Conservation (phyloP, 2,888 invertebrate species). For the Bibio marci region DNA sequence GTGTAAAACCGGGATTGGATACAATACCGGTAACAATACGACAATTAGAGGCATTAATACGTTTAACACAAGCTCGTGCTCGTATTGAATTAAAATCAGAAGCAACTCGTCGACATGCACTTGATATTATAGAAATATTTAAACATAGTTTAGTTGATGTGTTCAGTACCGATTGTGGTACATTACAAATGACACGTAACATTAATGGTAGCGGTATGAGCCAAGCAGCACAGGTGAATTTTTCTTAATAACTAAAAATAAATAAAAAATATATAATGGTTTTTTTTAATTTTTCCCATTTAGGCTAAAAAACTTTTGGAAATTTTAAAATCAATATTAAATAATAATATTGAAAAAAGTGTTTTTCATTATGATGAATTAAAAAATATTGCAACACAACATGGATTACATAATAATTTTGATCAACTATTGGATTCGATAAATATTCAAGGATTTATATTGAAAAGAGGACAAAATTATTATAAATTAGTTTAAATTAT, state of each 20-base stretch:
- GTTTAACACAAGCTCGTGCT: slow-evolving; percentile 77
- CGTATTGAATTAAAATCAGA: slow-evolving; percentile 68
- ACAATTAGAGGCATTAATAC: slow-evolving; percentile 75
- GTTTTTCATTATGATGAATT: slow-evolving; percentile 62
- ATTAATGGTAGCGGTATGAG: slow-evolving; percentile 60
- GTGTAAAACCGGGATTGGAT: slow-evolving; percentile 43
- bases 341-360: slow-evolving; percentile 31
- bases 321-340: background rate
- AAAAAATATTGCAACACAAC: slow-evolving; percentile 47
- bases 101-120: slow-evolving; percentile 63
- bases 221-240: slow-evolving; percentile 41
- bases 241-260: slow-evolving; percentile 4
- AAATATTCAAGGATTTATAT: slow-evolving; percentile 69
- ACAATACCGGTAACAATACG: slow-evolving; percentile 71
- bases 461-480: slow-evolving; percentile 59
- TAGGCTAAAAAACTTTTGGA: slow-evolving; percentile 14
- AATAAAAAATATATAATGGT: background rate
- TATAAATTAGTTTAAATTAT: slow-evolving; percentile 38
- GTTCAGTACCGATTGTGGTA: slow-evolving; percentile 46
- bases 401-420: slow-evolving; percentile 46
- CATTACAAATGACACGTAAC: slow-evolving; percentile 36
- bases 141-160: slow-evolving; percentile 63
- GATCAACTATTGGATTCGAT: slow-evolving; percentile 55
- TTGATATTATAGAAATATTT: slow-evolving; percentile 72
- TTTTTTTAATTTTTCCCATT: slow-evolving; percentile 5